Evolutionary conservation across 1,140 invertebrate genomes (phyloP), one percentile per base, ranked within the genome.

Genomic region (Venturia canescens): DNA sequence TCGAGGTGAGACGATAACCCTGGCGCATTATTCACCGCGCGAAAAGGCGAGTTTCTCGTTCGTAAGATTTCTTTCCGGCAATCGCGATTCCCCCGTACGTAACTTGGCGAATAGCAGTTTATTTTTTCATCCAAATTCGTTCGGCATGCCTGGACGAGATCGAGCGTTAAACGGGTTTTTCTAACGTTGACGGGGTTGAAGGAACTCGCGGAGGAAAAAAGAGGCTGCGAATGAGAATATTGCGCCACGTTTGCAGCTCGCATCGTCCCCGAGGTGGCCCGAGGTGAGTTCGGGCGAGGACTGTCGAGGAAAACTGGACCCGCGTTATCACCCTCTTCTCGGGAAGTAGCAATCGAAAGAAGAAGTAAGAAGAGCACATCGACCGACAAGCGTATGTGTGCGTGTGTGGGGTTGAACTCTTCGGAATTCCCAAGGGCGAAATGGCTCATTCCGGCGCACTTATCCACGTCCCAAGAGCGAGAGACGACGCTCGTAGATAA

Each of bases 1-100:
- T 81, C 86, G 85, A 89, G 90, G 89, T 91, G 89, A 87, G 87
- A 86, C 88, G 90, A 91, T 91, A 91, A 91, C 90, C 89, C 83
- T 78, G 34, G 81, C 84, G 84, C 89, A 90, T 91, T 90, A 90
- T 87, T 91, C 89, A 91, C 89, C 82, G 53, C 82, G 53, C 74
- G 77, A 79, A 78, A 50, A 70, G 34, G 75, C 53, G 79, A 79
- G 31, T 76, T 83, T 23, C 70, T 44, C 31, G 66, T 53, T 74
- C 63, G 60, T 57, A 74, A 23, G 75, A 79, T 76, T 44, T 44
- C 50, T 81, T 75, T 69, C 26, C 77, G 6, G 21, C 78, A 84
- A 85, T 84, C 77, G 82, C 80, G 83, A 76, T 76, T n/a, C 31
- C 26, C 53, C 21, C n/a, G n/a, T n/a, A n/a, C n/a, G n/a, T n/a